Evolutionary conservation across 2,888 invertebrate species (phyloP).

Genomic region (Seira ritae): DNA sequence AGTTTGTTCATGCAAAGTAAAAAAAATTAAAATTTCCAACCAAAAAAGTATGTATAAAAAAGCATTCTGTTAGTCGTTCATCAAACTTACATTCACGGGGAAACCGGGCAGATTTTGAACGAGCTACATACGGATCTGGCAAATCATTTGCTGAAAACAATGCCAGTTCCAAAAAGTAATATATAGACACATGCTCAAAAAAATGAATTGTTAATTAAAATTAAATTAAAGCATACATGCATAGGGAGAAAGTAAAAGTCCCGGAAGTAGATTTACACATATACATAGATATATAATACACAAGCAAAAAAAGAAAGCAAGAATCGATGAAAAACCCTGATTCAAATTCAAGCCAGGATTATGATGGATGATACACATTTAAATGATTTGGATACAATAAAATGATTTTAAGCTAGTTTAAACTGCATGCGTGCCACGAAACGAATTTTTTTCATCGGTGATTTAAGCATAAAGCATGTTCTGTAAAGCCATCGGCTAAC

Average conservation of each 20-base stretch:
- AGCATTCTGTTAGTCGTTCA: constrained; percentile 29
- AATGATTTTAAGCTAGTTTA: too few relatives aligned
- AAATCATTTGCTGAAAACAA: constrained; percentile 74
- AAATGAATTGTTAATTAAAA: neutral
- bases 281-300: too few relatives aligned
- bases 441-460: too few relatives aligned
- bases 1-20: constrained; percentile 47
- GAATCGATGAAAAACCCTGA: too few relatives aligned
- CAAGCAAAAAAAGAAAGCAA: too few relatives aligned
- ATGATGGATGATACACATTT: too few relatives aligned
- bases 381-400: too few relatives aligned
- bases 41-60: constrained; percentile 31
- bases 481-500: too few relatives aligned
- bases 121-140: constrained; percentile 75
- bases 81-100: constrained; percentile 75
- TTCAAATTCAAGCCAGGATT: too few relatives aligned
- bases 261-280: too few relatives aligned
- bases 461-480: too few relatives aligned
- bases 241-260: neutral
- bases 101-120: constrained; percentile 76
- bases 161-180: constrained; percentile 48
- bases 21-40: neutral
- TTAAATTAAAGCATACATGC: neutral
- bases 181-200: constrained; percentile 54
- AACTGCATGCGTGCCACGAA: too few relatives aligned